Evolutionary conservation across 2,888 invertebrate genomes (phyloP).

Genomic region (Zaprionus bogoriensis): DNA sequence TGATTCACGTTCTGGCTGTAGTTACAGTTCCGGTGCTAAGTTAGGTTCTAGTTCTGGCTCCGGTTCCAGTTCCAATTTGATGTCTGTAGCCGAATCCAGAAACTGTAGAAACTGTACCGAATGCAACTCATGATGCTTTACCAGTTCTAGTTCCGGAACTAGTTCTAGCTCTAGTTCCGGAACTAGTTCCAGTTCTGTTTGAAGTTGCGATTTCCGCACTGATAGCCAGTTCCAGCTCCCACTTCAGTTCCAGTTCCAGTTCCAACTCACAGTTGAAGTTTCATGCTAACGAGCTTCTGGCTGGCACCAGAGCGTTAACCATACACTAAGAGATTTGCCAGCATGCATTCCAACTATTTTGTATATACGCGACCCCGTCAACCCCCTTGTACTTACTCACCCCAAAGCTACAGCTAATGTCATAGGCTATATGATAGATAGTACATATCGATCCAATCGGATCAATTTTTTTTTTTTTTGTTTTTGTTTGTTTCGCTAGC

Average conservation of each 20-base stretch:
- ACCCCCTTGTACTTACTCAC: background rate
- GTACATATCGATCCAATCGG: background rate
- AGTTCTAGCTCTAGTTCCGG: background rate
- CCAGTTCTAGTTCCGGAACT: too few species aligned
- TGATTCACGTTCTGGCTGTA: background rate
- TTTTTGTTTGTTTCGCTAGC: conserved; percentile 2
- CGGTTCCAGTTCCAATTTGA: background rate
- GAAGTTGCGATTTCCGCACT: too few species aligned
- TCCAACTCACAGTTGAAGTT: conserved; percentile 10
- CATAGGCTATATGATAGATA: background rate
- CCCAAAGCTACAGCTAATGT: background rate
- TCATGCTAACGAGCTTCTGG: conserved; percentile 38
- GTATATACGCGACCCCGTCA: conserved; percentile 5
- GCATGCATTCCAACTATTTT: background rate
- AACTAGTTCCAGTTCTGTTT: background rate
- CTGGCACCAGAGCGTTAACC: conserved; percentile 46
- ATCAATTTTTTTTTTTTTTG: background rate
- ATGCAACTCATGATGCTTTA: too few species aligned
- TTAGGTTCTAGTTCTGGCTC: background rate
- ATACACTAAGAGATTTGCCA: background rate
- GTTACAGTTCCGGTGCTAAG: background rate
- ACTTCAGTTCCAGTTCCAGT: background rate
- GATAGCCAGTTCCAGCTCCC: conserved; percentile 3
- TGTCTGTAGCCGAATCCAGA: too few species aligned
- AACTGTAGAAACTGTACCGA: too few species aligned